Percentiles rank a stretch among this genome's conserved stretches.
Conservation (phyloP, 2,888 invertebrate species). For the Thecocarcelia acutangulata region DNA sequence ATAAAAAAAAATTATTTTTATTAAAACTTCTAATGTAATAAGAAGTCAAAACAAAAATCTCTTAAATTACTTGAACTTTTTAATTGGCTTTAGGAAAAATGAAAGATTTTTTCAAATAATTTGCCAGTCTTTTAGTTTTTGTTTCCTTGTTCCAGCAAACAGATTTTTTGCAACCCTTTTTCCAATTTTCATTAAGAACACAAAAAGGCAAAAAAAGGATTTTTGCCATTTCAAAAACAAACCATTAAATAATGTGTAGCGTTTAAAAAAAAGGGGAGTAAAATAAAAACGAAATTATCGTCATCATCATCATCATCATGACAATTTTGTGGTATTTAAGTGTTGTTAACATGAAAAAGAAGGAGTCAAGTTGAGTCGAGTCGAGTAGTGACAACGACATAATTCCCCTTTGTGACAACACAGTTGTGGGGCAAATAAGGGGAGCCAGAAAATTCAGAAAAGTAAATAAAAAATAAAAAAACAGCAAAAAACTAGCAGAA, state of each 20-base stretch:
- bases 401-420: constrained; percentile 52
- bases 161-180: constrained; percentile 25
- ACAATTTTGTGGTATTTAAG: constrained; percentile 66
- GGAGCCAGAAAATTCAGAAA: background rate
- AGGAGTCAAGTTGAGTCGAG: constrained; percentile 33
- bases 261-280: constrained; percentile 27
- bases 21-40: constrained; percentile 8
- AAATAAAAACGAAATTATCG: constrained; percentile 56
- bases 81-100: constrained; percentile 20
- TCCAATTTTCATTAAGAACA: constrained; percentile 4
- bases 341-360: constrained; percentile 56
- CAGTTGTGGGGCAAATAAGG: constrained; percentile 17
- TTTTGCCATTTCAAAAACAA: constrained; percentile 23
- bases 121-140: constrained; percentile 17
- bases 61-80: constrained; percentile 18
- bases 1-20: constrained; percentile 1
- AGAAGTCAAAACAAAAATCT: constrained; percentile 1
- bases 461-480: background rate
- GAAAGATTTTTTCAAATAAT: constrained; percentile 26
- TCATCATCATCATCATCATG: constrained; percentile 54
- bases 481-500: constrained; percentile 39
- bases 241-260: constrained; percentile 41
- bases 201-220: background rate
- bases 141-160: background rate
- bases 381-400: constrained; percentile 59